These are phyloP conservation scores for Pleuronectes platessa DNA, from an alignment of 2,113 vertebrate species.

Conservation along the genomic window DNA sequence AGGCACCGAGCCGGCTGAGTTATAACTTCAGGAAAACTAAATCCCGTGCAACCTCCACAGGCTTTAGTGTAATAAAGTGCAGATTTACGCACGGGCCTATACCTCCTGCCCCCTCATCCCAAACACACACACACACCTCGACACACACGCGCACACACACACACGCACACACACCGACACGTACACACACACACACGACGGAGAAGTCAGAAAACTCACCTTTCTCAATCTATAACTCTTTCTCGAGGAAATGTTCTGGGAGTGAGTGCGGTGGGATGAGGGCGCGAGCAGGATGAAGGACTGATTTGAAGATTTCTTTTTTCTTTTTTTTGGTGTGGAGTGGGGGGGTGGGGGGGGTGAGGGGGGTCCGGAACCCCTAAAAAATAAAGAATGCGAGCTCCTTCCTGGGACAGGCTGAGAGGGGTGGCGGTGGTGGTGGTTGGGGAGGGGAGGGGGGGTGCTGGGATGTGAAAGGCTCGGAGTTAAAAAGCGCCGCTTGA, in stretches of 20 bases:
- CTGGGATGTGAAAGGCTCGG: conserved; percentile 87
- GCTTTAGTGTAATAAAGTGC: conserved; percentile 32
- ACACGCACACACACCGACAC: no score
- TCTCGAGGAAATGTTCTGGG: conserved; percentile 79
- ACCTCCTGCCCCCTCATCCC: neutral
- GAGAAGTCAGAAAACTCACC: conserved; percentile 85
- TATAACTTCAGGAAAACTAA: conserved; percentile 28
- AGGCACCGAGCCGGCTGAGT: conserved; percentile 20
- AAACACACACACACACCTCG: neutral
- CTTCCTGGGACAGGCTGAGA: conserved; percentile 84
- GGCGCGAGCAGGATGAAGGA: conserved; percentile 76
- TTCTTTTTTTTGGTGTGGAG: neutral
- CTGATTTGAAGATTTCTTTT: conserved; percentile 80
- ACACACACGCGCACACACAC: conserved; percentile 3
- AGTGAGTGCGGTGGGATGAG: conserved; percentile 80
- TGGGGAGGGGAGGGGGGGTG: no score
- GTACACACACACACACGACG: conserved; percentile 10
- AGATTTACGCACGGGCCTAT: conserved; percentile 32
- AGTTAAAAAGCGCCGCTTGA: conserved; percentile 94
- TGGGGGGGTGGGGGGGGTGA: neutral
- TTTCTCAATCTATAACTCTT: conserved; percentile 79
- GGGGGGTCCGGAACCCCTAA: conserved; percentile 77
- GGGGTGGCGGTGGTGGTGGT: neutral
- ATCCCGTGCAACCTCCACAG: conserved; percentile 29
- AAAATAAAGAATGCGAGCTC: conserved; percentile 88